A percentile compares a stretch with the other conserved stretches of the same genome.
Conservation (phyloP, 2,113 vertebrate species). For the Macrotis lagotis region DNA sequence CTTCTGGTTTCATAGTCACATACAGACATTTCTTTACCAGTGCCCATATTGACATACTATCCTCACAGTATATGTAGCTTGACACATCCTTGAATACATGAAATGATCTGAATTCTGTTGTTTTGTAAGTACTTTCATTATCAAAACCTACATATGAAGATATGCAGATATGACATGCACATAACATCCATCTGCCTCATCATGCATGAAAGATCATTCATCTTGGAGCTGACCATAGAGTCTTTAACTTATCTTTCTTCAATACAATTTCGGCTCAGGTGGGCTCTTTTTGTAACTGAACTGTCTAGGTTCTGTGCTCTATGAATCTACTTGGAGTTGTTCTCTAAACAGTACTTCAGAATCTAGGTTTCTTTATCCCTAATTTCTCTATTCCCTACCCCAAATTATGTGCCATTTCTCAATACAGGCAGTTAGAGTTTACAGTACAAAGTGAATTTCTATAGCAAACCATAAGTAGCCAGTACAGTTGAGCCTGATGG, state of each 20-base stretch:
- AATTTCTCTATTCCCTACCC: neutral
- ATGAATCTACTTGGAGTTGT: constrained; percentile 37
- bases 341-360: constrained; percentile 46
- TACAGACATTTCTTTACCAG: too few relatives aligned
- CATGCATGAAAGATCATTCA: neutral
- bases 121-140: neutral
- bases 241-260: neutral
- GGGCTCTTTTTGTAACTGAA: constrained; percentile 1
- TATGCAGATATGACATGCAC: neutral
- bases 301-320: neutral
- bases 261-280: constrained; percentile 29
- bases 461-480: constrained; percentile 2
- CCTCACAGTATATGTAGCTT: neutral
- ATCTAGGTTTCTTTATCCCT: neutral
- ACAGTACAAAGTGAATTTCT: neutral
- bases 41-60: neutral
- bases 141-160: neutral
- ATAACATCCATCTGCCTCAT: constrained; percentile 1
- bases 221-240: neutral
- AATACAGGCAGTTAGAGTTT: constrained; percentile 42
- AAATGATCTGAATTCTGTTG: neutral
- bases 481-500: neutral
- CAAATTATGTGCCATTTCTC: neutral
- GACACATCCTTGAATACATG: neutral
- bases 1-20: neutral